Conservation (phyloP, 2,888 invertebrate genomes). For the Drosophila kuntzei region DNA sequence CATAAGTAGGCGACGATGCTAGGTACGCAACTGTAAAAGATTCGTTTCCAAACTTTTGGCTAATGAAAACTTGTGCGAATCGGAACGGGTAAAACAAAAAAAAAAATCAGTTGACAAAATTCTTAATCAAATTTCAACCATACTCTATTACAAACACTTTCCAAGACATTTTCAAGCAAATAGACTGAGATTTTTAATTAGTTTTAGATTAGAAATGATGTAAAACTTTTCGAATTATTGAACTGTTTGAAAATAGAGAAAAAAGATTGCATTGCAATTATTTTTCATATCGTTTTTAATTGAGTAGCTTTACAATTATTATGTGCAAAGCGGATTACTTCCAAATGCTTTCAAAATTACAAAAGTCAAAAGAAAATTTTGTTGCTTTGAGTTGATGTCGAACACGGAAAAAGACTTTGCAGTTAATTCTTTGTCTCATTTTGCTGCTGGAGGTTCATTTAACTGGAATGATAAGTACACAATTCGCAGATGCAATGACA, state of each 20-base stretch:
- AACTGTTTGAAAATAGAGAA: no score
- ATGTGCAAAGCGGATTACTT: slow-evolving; percentile 6
- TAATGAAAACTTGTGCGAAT: slow-evolving; percentile 62
- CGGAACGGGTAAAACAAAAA: slow-evolving; percentile 16
- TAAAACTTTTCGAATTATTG: not conserved
- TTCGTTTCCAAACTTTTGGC: slow-evolving; percentile 57
- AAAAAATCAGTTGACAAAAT: slow-evolving; percentile 11
- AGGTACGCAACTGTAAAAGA: slow-evolving; percentile 68
- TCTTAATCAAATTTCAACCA: slow-evolving; percentile 20
- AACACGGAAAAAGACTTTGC: slow-evolving; percentile 11
- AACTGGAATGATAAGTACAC: not conserved
- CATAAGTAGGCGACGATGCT: slow-evolving; percentile 62
- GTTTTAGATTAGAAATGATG: not conserved
- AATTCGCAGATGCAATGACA: slow-evolving; percentile 4
- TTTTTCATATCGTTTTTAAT: not conserved
- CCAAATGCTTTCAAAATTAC: not conserved
- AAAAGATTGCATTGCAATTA: not conserved
- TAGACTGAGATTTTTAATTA: slow-evolving; percentile 3
- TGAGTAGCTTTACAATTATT: slow-evolving; percentile 1
- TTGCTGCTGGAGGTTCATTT: slow-evolving; percentile 5
- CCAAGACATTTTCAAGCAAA: slow-evolving; percentile 8
- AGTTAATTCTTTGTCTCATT: slow-evolving; percentile 9
- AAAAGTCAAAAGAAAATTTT: slow-evolving; percentile 2
- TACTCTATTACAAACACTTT: not conserved
- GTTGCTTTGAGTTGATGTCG: not conserved